phyloP scores from a whole-genome alignment of 2,888 invertebrate genomes.

The Liodrosophila aerea region DNA sequence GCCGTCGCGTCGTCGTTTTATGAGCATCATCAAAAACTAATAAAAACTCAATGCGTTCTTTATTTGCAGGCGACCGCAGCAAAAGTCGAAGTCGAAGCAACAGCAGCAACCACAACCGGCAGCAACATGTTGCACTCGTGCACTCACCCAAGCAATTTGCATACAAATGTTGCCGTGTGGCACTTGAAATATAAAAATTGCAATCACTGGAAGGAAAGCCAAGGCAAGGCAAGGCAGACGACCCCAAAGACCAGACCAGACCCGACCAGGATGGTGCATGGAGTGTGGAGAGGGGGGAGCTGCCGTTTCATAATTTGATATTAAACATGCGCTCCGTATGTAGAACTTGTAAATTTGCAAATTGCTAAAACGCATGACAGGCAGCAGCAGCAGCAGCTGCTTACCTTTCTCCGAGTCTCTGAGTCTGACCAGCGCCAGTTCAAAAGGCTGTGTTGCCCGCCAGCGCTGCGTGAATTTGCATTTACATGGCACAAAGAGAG shows the following conservation, averaged over 20 bases:
- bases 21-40: conserved; percentile 77
- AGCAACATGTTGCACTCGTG: conserved; percentile 73
- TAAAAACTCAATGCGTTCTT: conserved; percentile 78
- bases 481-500: conserved; percentile 56
- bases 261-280: neutral
- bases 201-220: conserved; percentile 51
- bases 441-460: conserved; percentile 50
- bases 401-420: no score
- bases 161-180: conserved; percentile 76
- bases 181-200: conserved; percentile 62
- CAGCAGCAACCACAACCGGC: conserved; percentile 13
- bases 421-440: conserved; percentile 21
- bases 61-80: conserved; percentile 71
- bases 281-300: conserved; percentile 14
- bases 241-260: conserved; percentile 1
- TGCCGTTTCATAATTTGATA: conserved; percentile 73
- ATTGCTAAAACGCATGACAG: conserved; percentile 73
- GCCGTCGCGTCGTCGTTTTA: conserved; percentile 74
- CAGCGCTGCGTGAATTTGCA: conserved; percentile 70
- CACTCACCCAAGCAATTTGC: conserved; percentile 68
- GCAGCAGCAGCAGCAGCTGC: conserved; percentile 51
- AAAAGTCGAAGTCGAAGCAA: conserved; percentile 17
- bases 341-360: conserved; percentile 76
- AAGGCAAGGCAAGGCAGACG: neutral
- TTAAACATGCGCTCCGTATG: conserved; percentile 68